A percentile compares a stretch with the other conserved stretches of the same genome.
phyloP scores from a whole-genome alignment of 2,888 invertebrate genomes.

The Drosophila borborema region DNA sequence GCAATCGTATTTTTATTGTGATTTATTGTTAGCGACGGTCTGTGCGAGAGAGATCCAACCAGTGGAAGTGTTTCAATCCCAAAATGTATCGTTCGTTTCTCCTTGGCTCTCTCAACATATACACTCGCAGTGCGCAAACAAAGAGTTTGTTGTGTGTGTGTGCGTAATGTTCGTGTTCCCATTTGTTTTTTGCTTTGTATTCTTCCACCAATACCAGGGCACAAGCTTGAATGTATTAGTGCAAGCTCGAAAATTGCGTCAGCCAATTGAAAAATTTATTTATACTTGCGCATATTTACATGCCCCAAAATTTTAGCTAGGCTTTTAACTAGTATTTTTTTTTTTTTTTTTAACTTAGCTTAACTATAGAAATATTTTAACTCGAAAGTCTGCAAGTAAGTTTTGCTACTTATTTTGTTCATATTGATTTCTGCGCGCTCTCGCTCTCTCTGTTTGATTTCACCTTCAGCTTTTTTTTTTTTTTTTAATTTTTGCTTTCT shows the following conservation, averaged over 20 bases:
- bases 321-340: slow-evolving; percentile 42
- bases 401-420: slow-evolving; percentile 41
- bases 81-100: slow-evolving; percentile 24
- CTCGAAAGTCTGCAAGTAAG: slow-evolving; percentile 13
- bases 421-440: slow-evolving; percentile 16
- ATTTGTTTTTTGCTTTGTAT: slow-evolving; percentile 66
- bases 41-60: slow-evolving; percentile 22
- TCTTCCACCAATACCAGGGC: slow-evolving; percentile 52
- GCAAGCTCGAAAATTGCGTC: slow-evolving; percentile 76
- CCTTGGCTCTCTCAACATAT: slow-evolving; percentile 19
- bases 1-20: slow-evolving; percentile 34
- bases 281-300: slow-evolving; percentile 42
- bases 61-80: slow-evolving; percentile 46
- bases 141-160: slow-evolving; percentile 61
- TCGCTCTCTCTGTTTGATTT: slow-evolving; percentile 50
- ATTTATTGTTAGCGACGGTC: slow-evolving; percentile 21
- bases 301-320: slow-evolving; percentile 22
- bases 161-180: slow-evolving; percentile 71
- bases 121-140: slow-evolving; percentile 57
- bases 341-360: neutral
- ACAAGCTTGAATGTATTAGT: slow-evolving; percentile 32
- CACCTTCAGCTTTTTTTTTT: slow-evolving; percentile 66
- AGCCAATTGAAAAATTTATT: slow-evolving; percentile 75
- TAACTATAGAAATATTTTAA: neutral
- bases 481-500: slow-evolving; percentile 64